A percentile compares a stretch with the other conserved stretches of the same genome.
These are phyloP conservation scores for Falcunculus frontatus DNA, from an alignment of 2,113 vertebrate genomes.

Conservation along the genomic window DNA sequence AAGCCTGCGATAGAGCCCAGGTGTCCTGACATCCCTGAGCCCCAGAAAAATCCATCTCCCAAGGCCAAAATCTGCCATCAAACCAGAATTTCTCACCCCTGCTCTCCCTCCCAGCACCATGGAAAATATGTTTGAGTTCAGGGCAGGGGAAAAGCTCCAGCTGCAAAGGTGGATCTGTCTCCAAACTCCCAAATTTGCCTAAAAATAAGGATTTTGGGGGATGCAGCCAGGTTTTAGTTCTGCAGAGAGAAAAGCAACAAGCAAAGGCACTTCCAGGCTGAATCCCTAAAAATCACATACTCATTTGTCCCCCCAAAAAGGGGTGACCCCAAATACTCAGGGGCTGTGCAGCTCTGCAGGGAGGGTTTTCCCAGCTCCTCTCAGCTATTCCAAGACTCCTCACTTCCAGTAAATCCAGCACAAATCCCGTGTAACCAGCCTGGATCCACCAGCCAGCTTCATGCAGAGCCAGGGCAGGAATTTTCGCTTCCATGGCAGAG, in stretches of 20 bases:
- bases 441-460: background rate
- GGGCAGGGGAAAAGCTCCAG: background rate
- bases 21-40: background rate
- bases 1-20: background rate
- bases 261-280: background rate
- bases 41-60: background rate
- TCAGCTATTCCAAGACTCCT: background rate
- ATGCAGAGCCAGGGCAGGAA: background rate
- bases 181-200: background rate
- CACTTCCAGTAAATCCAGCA: background rate
- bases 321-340: background rate
- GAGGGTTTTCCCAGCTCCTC: background rate
- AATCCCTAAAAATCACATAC: accelerated
- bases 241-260: background rate
- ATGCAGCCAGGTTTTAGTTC: background rate
- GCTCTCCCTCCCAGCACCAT: background rate
- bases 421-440: background rate
- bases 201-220: background rate
- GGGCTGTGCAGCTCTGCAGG: background rate
- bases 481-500: background rate
- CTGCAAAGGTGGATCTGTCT: background rate
- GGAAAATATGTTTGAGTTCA: background rate
- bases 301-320: background rate
- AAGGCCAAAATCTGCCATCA: background rate
- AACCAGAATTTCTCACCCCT: background rate